Evolutionary conservation across 2,797 vertebrate species (phyloP).

Genomic region (Enoplosus armatus): DNA sequence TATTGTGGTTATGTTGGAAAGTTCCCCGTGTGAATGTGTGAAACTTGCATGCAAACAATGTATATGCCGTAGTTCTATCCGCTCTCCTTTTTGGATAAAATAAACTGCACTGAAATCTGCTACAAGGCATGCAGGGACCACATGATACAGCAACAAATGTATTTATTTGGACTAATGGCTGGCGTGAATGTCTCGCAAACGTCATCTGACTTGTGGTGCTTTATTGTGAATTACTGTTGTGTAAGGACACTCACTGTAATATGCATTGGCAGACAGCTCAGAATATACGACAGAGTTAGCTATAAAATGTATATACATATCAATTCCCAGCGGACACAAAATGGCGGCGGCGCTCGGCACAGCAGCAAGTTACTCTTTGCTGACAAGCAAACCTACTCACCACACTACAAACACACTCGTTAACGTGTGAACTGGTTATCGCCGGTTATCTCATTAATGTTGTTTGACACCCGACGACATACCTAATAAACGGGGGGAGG

Average conservation of each 20-base stretch:
- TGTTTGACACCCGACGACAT: too few relatives aligned
- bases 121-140: background rate
- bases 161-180: conserved; percentile 20
- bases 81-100: background rate
- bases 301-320: too few relatives aligned
- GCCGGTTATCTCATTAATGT: too few relatives aligned
- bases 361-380: too few relatives aligned
- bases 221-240: conserved; percentile 20
- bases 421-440: too few relatives aligned
- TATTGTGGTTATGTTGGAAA: background rate
- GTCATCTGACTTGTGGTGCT: conserved; percentile 1
- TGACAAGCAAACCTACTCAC: too few relatives aligned
- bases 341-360: too few relatives aligned
- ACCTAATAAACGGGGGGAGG: too few relatives aligned
- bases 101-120: background rate
- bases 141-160: background rate
- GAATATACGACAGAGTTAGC: too few relatives aligned
- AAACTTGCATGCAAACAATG: background rate
- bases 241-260: background rate
- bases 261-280: conserved; percentile 22
- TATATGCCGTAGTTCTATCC: background rate
- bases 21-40: background rate
- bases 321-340: too few relatives aligned
- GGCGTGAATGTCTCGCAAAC: conserved; percentile 16
- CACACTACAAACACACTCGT: too few relatives aligned